These are phyloP conservation scores for Takifugu rubripes DNA, from an alignment of 2,797 vertebrate genomes.

Conservation along the genomic window DNA sequence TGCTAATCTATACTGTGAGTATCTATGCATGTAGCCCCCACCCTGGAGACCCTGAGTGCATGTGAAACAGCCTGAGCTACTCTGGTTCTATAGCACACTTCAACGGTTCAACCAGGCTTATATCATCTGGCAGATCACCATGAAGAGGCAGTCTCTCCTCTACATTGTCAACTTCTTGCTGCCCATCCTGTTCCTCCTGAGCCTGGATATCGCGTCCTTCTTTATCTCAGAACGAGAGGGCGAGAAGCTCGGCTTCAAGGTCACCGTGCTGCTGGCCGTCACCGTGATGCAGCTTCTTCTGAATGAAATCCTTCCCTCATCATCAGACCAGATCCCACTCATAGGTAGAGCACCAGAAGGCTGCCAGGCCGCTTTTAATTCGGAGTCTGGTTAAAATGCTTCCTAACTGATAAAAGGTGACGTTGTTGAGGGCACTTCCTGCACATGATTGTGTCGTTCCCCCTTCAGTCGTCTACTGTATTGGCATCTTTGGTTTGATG, in stretches of 20 bases:
- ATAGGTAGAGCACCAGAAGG: constrained; percentile 65
- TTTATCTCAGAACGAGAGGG: constrained; percentile 64
- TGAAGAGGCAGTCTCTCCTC: constrained; percentile 40
- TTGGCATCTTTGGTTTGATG: constrained; percentile 74
- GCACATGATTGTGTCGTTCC: no score
- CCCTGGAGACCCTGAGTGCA: no score
- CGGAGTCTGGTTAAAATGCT: no score
- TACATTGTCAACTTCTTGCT: constrained; percentile 55
- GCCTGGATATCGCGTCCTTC: constrained; percentile 76
- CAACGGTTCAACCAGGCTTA: background rate
- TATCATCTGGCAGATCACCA: constrained; percentile 31
- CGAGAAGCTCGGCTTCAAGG: constrained; percentile 78
- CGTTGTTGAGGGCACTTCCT: no score
- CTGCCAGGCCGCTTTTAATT: background rate
- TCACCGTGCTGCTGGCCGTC: constrained; percentile 75
- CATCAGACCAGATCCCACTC: constrained; percentile 71
- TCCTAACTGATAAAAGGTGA: no score
- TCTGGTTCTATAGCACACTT: background rate
- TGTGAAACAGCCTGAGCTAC: background rate
- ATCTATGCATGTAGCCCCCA: background rate
- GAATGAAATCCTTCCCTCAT: constrained; percentile 77
- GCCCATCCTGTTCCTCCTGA: constrained; percentile 64
- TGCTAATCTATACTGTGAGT: constrained; percentile 7
- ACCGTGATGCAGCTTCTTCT: constrained; percentile 81
- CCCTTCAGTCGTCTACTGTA: constrained; percentile 70